Conservation (phyloP, 2,113 vertebrate species). For the Embiotoca jacksoni region DNA sequence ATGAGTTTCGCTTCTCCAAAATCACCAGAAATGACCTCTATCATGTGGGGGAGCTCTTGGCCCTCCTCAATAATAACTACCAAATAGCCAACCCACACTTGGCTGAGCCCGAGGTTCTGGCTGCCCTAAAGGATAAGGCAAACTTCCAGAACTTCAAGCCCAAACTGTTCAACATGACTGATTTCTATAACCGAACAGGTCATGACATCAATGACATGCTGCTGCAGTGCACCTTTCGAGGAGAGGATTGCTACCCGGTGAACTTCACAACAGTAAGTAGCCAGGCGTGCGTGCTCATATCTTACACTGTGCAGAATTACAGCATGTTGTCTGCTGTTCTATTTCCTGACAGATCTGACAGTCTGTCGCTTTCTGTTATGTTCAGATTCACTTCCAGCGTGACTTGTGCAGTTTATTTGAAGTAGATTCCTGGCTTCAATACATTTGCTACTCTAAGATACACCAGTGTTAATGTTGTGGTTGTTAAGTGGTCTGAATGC, state of each 20-base stretch:
- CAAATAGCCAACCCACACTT: conserved; percentile 88
- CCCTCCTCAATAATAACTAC: conserved; percentile 88
- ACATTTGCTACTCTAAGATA: not conserved
- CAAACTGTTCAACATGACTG: conserved; percentile 91
- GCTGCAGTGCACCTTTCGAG: conserved; percentile 90
- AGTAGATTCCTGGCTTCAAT: conserved; percentile 15
- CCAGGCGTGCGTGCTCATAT: not conserved
- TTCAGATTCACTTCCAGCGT: conserved; percentile 8
- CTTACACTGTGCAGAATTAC: conserved; percentile 14
- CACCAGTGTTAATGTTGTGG: not conserved
- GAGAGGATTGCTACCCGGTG: conserved; percentile 82
- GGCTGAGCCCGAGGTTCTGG: conserved; percentile 88
- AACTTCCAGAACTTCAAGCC: conserved; percentile 91
- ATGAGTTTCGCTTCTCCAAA: conserved; percentile 91
- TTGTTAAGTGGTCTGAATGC: conserved; percentile 6
- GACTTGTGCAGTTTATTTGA: conserved; percentile 21
- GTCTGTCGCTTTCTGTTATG: conserved; percentile 5
- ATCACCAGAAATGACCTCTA: conserved; percentile 91
- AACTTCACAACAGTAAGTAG: conserved; percentile 91
- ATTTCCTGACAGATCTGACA: conserved; percentile 25
- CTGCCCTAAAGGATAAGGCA: conserved; percentile 88
- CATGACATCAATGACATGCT: conserved; percentile 91
- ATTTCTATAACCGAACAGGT: conserved; percentile 92
- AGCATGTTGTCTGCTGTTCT: conserved; percentile 13
- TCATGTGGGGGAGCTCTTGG: conserved; percentile 90